Conservation (phyloP, 2,113 vertebrate genomes). For the Physeter macrocephalus region DNA sequence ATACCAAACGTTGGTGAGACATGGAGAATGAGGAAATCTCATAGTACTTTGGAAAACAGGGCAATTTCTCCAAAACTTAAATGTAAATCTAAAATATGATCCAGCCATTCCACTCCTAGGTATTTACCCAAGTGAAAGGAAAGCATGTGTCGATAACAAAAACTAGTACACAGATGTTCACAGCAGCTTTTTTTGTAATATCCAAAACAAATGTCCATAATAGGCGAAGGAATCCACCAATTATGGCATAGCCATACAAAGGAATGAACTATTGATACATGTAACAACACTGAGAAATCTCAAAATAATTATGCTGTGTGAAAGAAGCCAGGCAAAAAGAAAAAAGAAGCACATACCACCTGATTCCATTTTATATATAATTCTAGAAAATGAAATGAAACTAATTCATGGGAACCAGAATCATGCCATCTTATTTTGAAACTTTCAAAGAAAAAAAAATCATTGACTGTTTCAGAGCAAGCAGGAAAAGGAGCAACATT, state of each 20-base stretch:
- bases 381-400: conserved; percentile 5
- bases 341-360: background rate
- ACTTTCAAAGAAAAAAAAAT: background rate
- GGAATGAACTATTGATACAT: background rate
- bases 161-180: background rate
- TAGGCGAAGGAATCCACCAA: background rate
- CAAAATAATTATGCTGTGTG: background rate
- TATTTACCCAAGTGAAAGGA: background rate
- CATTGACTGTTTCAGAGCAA: background rate
- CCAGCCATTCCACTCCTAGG: background rate
- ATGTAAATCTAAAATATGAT: background rate
- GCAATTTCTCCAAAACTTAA: background rate
- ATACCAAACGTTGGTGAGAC: background rate
- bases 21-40: background rate
- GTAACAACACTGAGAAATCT: background rate
- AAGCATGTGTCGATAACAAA: background rate
- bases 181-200: background rate
- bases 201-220: background rate
- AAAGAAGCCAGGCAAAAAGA: background rate
- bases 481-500: background rate
- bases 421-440: background rate
- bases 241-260: background rate
- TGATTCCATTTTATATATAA: background rate
- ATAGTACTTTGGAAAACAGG: background rate
- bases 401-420: background rate